Conservation (phyloP, 2,888 invertebrate species). For the Lacanobia oleracea region DNA sequence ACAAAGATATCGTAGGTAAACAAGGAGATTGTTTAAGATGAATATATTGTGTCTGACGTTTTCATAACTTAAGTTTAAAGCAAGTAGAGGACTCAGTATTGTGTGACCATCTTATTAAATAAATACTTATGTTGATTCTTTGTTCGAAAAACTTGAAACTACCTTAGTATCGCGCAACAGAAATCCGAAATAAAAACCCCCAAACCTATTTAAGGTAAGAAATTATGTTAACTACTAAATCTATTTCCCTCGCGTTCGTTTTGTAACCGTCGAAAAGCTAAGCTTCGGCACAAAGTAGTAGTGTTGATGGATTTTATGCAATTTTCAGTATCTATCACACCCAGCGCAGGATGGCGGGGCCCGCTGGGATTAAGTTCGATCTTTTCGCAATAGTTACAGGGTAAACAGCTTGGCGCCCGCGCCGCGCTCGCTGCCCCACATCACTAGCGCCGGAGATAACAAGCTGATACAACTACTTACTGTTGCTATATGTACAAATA, state of each 20-base stretch:
- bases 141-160: not conserved
- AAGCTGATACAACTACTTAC: constrained; percentile 16
- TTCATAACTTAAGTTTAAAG: not conserved
- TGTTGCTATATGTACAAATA: constrained; percentile 3
- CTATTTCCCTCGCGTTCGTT: constrained; percentile 60
- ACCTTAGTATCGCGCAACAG: no score
- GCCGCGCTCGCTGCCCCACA: constrained; percentile 51
- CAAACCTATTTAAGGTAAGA: constrained; percentile 18
- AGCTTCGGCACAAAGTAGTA: constrained; percentile 80
- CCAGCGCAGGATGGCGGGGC: constrained; percentile 82
- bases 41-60: not conserved
- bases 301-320: constrained; percentile 90
- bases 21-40: not conserved
- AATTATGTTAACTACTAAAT: constrained; percentile 64
- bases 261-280: constrained; percentile 70
- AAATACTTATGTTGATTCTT: not conserved
- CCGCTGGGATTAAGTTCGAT: constrained; percentile 89
- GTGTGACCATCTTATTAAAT: not conserved
- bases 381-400: constrained; percentile 88
- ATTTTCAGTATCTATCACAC: constrained; percentile 90
- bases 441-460: constrained; percentile 66
- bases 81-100: not conserved
- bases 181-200: constrained; percentile 30
- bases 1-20: no score
- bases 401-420: constrained; percentile 82